Percentiles rank a stretch among this genome's conserved stretches.
Evolutionary conservation across 2,113 vertebrate genomes (phyloP).

Genomic region (Progne subis): DNA sequence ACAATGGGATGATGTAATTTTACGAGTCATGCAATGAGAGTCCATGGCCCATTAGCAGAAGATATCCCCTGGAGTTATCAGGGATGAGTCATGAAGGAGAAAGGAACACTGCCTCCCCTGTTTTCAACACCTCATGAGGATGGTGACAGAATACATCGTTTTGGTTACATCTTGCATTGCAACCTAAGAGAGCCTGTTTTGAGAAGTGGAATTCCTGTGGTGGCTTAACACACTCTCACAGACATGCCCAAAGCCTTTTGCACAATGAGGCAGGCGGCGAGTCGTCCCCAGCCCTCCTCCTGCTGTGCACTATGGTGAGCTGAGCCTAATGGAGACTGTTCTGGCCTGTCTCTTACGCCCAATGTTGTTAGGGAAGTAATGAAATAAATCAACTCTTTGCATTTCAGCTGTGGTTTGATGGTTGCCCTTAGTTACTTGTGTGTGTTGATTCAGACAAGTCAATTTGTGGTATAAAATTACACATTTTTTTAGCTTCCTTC

Average conservation of each 20-base stretch:
- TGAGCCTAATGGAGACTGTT: rapidly evolving
- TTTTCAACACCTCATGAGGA: neutral
- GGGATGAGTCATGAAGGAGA: too few species aligned
- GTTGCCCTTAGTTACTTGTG: neutral
- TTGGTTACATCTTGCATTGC: neutral
- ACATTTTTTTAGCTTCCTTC: neutral
- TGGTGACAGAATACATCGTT: neutral
- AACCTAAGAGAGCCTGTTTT: neutral
- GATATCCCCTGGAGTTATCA: too few species aligned
- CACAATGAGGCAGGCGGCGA: rapidly evolving
- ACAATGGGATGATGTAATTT: neutral
- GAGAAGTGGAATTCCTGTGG: neutral
- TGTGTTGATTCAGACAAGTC: neutral
- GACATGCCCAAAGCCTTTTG: neutral
- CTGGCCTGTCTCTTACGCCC: rapidly evolving
- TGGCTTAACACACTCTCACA: rapidly evolving
- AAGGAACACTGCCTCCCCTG: neutral
- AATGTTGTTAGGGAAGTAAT: rapidly evolving
- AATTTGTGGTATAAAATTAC: neutral
- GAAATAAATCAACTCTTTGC: neutral
- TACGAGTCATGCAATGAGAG: neutral
- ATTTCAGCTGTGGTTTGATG: neutral
- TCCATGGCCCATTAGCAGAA: neutral
- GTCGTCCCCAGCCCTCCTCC: neutral
- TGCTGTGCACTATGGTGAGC: rapidly evolving